Conservation (phyloP, 1,140 invertebrate species). For the Acromyrmex heyeri region DNA sequence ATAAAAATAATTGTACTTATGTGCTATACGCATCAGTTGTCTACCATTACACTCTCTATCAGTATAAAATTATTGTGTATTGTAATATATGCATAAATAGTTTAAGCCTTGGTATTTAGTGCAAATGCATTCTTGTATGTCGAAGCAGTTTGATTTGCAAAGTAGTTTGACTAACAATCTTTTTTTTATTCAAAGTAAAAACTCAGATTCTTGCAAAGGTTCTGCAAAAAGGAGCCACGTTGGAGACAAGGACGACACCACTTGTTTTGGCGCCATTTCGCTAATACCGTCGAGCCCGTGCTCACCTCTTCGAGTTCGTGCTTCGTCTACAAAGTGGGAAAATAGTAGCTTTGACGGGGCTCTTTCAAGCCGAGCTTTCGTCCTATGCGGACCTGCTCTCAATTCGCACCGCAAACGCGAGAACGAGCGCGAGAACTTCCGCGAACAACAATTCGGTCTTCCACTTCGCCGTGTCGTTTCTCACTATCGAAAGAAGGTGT, state of each 20-base stretch:
- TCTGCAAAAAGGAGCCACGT: neutral
- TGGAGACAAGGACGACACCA: conserved; percentile 16
- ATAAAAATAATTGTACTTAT: too few species aligned
- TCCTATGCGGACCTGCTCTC: conserved; percentile 27
- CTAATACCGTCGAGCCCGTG: conserved; percentile 39
- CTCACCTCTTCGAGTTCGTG: conserved; percentile 56
- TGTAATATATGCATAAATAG: neutral
- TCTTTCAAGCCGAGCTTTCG: conserved; percentile 27
- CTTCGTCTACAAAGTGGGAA: conserved; percentile 47
- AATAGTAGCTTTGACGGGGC: conserved; percentile 47
- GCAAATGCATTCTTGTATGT: neutral
- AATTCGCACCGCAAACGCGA: conserved; percentile 52
- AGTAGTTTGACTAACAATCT: neutral
- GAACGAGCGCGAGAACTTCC: conserved; percentile 47
- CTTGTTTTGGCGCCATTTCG: conserved; percentile 52
- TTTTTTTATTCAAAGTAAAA: conserved; percentile 18
- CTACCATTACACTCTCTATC: neutral
- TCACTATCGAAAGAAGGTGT: conserved; percentile 41
- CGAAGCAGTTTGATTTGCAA: neutral
- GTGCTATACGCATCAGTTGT: neutral
- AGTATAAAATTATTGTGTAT: neutral
- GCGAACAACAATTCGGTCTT: conserved; percentile 67
- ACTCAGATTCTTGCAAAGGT: neutral
- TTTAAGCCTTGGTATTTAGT: neutral
- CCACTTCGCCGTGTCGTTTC: conserved; percentile 62